Base-by-base conservation (phyloP, 2,113 vertebrate species). In the Istiophorus platypterus region DNA sequence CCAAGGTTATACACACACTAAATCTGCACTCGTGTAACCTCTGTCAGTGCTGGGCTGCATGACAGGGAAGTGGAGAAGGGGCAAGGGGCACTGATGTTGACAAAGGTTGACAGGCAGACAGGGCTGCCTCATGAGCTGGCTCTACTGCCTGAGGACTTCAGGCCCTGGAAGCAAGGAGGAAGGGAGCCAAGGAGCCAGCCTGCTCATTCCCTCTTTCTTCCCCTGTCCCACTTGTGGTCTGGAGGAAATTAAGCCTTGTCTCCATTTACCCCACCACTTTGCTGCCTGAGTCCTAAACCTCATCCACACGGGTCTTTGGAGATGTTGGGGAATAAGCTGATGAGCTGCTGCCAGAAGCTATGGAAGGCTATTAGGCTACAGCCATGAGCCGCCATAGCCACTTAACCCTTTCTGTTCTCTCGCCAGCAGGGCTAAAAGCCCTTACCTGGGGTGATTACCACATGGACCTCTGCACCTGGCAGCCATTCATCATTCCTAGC, bases 221-320 rank as follows among this genome's bases (percentile, higher is more conserved):
- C 52, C 42, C 39, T 45, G 65, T 79, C 73, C 59, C 63, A 74
- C 68, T 62, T 71, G 84, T 81, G 83, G 88, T 89, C 88, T 92
- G 86, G 87, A 89, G 90, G 87, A 95, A 95, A 95, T 95, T 85
- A 93, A 87, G 87, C 76, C 83, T 81, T 13, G 64, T 90, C 88
- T 92, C 88, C 76, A 90, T 93, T 91, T 92, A 86, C 89, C 80
- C 29, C 69, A 45, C 39, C 1, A 24, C 64, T 81, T 81, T 71
- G 66, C 62, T 74, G 81, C 41, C 29, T 66, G 49, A 88, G 80
- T 79, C 59, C 47, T 11, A 78, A 70, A 62, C 88, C 70, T 87
- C 68, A 82, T 83, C 71, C 85, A 66, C 57, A 14, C 4, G 5
- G 76, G 77, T 61, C 78, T 84, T 82, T 57, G 51, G 87, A 87